phyloP scores from a whole-genome alignment of 2,888 invertebrate species.

The Hetaerina titia region DNA sequence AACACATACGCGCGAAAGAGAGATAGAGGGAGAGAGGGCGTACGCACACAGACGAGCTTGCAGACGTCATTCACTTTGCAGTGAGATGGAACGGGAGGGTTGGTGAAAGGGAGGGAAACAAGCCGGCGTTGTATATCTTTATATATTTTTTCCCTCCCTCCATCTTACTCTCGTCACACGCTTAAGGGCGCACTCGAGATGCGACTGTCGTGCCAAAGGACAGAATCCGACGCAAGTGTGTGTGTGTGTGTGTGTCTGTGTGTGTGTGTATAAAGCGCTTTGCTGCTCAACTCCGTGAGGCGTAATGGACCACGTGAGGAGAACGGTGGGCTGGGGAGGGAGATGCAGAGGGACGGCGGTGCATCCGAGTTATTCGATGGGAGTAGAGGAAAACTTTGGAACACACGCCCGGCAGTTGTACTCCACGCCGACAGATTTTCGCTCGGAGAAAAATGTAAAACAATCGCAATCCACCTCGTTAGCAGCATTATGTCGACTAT shows the following conservation, averaged over 20 bases:
- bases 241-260: too few relatives aligned
- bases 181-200: neutral
- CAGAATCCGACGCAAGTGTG: neutral
- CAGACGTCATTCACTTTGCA: neutral
- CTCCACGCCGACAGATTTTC: neutral
- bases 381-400: neutral
- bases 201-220: neutral
- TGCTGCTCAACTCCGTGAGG: neutral
- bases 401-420: neutral
- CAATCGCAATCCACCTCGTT: neutral
- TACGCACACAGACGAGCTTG: neutral
- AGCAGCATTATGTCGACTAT: neutral
- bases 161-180: neutral
- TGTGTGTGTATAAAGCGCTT: neutral
- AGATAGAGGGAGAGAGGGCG: neutral
- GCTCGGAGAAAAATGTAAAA: neutral
- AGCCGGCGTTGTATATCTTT: neutral
- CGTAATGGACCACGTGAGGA: neutral
- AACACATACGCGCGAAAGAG: neutral
- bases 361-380: neutral
- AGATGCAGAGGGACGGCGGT: neutral
- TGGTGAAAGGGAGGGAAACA: neutral
- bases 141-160: neutral
- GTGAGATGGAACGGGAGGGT: neutral
- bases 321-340: neutral